Conservation (phyloP, 2,888 invertebrate genomes). For the Tanytarsus gracilentus region DNA sequence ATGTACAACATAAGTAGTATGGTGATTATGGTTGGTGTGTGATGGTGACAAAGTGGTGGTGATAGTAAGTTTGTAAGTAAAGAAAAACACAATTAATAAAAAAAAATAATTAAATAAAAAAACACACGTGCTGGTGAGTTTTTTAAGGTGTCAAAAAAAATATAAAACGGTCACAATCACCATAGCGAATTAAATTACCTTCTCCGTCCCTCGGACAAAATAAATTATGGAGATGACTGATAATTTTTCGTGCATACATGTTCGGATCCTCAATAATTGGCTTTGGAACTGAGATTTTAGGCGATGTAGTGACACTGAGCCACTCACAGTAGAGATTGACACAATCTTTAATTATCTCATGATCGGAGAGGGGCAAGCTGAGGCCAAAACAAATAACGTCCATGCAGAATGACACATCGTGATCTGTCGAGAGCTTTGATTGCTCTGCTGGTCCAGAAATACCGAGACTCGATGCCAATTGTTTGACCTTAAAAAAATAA, state of each 20-base stretch:
- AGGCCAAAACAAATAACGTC: conserved; percentile 86
- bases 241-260: conserved; percentile 80
- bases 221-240: conserved; percentile 86
- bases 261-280: conserved; percentile 85
- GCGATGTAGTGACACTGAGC: conserved; percentile 74
- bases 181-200: conserved; percentile 52
- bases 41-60: conserved; percentile 33
- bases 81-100: conserved; percentile 12
- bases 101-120: conserved; percentile 30
- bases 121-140: too few species aligned
- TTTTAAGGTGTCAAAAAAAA: conserved; percentile 4
- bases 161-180: conserved; percentile 21
- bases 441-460: conserved; percentile 76
- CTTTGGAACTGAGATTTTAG: conserved; percentile 79
- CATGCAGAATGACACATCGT: conserved; percentile 80
- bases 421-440: conserved; percentile 72
- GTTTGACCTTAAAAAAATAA: conserved; percentile 46
- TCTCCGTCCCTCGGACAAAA: conserved; percentile 89
- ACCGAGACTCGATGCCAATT: conserved; percentile 51
- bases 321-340: conserved; percentile 96
- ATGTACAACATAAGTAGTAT: not conserved
- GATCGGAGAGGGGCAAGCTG: conserved; percentile 79
- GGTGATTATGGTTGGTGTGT: not conserved
- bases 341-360: conserved; percentile 90
- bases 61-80: conserved; percentile 30